A percentile compares a stretch with the other conserved stretches of the same genome.
Conservation (phyloP, 2,113 vertebrate genomes). For the Connochaetes taurinus region DNA sequence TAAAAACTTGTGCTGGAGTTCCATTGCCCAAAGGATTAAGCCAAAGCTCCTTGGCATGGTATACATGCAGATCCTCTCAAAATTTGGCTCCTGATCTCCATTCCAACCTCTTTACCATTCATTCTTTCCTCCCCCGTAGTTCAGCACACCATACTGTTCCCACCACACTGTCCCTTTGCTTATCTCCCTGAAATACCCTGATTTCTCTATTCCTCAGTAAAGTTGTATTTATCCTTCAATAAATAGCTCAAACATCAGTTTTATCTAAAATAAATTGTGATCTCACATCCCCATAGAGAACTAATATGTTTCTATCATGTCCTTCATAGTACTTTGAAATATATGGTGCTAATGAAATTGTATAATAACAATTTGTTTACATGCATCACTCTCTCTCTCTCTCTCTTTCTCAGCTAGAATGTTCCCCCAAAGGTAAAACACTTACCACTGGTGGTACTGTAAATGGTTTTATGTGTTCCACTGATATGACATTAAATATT, state of each 20-base stretch:
- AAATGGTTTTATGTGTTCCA: neutral
- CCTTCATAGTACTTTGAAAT: neutral
- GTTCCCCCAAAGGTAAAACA: neutral
- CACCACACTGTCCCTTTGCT: neutral
- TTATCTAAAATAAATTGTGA: neutral
- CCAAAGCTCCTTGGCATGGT: neutral
- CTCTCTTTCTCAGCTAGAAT: neutral
- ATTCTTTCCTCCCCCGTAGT: neutral
- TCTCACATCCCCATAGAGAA: neutral
- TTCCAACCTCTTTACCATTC: neutral
- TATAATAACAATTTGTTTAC: neutral
- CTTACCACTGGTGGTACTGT: neutral
- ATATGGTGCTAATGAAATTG: neutral
- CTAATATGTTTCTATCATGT: neutral
- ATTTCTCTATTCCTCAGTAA: neutral
- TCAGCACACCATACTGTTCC: neutral
- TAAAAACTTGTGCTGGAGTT: neutral
- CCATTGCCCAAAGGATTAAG: neutral
- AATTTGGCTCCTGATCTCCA: neutral
- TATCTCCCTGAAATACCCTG: neutral
- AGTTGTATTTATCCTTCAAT: neutral
- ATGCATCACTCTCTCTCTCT: neutral
- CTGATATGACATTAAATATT: neutral
- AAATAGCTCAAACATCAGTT: neutral
- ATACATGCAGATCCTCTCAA: neutral